A percentile compares a stretch with the other conserved stretches of the same genome.
Evolutionary conservation across 2,113 vertebrate species (phyloP).

Genomic region (Calidris pugnax): DNA sequence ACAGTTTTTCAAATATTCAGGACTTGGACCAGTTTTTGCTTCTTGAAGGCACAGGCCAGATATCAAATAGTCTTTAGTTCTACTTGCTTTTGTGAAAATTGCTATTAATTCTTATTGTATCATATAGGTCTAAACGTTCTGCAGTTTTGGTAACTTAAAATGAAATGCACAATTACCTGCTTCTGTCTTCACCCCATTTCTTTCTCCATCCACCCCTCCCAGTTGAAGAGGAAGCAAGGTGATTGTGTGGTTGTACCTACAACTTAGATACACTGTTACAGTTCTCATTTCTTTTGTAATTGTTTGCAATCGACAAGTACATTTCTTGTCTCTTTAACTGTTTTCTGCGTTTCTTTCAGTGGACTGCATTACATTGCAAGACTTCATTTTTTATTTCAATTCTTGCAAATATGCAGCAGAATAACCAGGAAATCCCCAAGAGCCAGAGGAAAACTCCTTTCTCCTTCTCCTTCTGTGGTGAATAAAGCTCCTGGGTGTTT

Average conservation of each 20-base stretch:
- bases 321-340: neutral
- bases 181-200: neutral
- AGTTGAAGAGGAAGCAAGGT: neutral
- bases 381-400: neutral
- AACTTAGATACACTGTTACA: neutral
- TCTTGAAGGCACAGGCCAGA: neutral
- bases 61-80: neutral
- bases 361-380: neutral
- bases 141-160: neutral
- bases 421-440: neutral
- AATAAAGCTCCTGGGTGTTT: neutral
- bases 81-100: neutral
- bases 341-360: neutral
- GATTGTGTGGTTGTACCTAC: neutral
- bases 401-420: neutral
- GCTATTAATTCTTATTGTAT: neutral
- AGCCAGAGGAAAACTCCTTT: neutral
- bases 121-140: neutral
- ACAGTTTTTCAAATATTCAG: neutral
- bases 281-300: neutral
- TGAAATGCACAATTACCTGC: neutral
- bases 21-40: neutral
- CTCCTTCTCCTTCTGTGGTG: neutral
- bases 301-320: neutral
- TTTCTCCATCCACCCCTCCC: neutral